A percentile compares a stretch with the other conserved stretches of the same genome.
Evolutionary conservation across 2,113 vertebrate genomes (phyloP).

Genomic region (Rana temporaria): DNA sequence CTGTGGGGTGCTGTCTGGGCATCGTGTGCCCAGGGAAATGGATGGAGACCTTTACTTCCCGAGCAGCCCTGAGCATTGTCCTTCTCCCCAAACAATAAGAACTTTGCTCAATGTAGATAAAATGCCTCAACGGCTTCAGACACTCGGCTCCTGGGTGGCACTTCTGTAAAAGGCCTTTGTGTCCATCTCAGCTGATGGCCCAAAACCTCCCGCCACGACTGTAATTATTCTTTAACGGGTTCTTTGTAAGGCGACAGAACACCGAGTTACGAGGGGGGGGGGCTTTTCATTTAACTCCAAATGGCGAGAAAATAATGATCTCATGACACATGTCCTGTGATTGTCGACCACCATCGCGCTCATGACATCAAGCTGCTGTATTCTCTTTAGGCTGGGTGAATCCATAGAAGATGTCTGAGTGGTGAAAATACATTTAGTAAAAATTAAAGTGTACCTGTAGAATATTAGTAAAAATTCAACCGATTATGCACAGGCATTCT

Average conservation of each 20-base stretch:
- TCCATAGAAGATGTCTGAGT: too few species aligned
- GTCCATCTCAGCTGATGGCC: neutral
- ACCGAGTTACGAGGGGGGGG: neutral
- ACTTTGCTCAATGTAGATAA: constrained; percentile 13
- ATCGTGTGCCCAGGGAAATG: constrained; percentile 14
- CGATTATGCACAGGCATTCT: too few species aligned
- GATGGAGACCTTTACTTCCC: constrained; percentile 30
- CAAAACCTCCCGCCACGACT: neutral
- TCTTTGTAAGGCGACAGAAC: neutral
- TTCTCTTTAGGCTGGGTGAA: neutral
- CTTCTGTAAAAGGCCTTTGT: constrained; percentile 12
- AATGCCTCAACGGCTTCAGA: constrained; percentile 9
- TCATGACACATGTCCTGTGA: neutral
- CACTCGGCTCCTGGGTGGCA: constrained; percentile 34
- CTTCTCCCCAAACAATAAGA: neutral
- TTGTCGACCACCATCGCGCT: neutral
- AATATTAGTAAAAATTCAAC: too few species aligned
- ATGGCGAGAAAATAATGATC: constrained; percentile 24
- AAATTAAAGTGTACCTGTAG: too few species aligned
- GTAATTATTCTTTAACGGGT: neutral
- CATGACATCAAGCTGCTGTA: neutral
- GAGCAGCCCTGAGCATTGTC: neutral
- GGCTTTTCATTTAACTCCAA: neutral
- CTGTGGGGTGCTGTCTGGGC: neutral
- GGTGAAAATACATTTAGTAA: too few species aligned